Evolutionary conservation across 2,113 vertebrate species (phyloP).

Genomic region (Cacatua alba): DNA sequence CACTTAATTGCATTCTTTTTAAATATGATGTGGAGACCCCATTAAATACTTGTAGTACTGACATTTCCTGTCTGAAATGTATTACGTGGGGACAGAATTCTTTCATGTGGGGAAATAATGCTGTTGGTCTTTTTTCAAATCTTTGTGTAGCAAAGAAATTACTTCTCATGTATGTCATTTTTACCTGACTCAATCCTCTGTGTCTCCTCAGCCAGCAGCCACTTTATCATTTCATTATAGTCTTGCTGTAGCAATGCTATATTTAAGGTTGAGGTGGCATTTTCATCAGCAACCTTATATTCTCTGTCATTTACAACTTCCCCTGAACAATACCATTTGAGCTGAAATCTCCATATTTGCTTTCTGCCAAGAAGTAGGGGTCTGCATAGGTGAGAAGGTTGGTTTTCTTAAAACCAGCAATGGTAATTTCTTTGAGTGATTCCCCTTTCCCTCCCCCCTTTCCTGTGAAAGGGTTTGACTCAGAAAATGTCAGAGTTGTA

Average conservation of each 20-base stretch:
- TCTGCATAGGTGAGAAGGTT: background rate
- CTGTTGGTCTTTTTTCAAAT: background rate
- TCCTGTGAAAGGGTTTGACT: background rate
- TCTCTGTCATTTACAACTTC: background rate
- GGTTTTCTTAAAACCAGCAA: background rate
- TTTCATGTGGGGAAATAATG: constrained; percentile 3
- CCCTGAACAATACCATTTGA: background rate
- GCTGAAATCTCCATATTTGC: background rate
- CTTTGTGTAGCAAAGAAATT: constrained; percentile 37
- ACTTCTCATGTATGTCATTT: constrained; percentile 17
- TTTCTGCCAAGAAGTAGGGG: background rate
- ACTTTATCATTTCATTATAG: background rate
- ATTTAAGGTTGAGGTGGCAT: constrained; percentile 2
- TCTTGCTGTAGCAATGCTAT: background rate
- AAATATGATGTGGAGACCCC: background rate
- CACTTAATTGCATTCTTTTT: background rate
- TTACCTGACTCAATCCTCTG: background rate
- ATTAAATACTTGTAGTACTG: background rate
- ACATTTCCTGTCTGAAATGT: constrained; percentile 10
- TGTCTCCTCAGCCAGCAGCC: background rate
- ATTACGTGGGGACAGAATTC: background rate
- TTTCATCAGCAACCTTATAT: background rate
- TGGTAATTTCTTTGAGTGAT: background rate
- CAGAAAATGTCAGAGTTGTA: background rate
- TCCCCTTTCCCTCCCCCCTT: background rate